Conservation (phyloP, 2,888 invertebrate genomes). For the Zaprionus lineosus region DNA sequence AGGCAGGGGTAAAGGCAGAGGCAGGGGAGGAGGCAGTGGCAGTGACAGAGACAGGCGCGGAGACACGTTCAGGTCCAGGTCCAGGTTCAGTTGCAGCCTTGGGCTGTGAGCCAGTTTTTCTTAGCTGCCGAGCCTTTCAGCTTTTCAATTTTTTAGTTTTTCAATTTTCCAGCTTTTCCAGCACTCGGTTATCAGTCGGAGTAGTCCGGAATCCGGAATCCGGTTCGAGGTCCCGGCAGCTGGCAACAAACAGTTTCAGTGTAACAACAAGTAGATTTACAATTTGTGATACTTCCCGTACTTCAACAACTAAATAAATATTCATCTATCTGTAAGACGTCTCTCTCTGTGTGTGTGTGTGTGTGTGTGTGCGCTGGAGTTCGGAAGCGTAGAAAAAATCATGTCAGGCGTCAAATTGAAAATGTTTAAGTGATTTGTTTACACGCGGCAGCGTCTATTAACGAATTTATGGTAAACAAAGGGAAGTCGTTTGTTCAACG, state of each 20-base stretch:
- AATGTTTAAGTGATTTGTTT: slow-evolving; percentile 82
- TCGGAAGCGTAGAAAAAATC: slow-evolving; percentile 61
- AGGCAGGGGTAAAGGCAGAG: slow-evolving; percentile 6
- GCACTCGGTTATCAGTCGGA: slow-evolving; percentile 35
- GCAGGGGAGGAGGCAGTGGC: background rate
- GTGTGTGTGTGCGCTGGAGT: slow-evolving; percentile 29
- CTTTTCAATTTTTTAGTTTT: slow-evolving; percentile 6
- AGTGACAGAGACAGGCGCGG: background rate
- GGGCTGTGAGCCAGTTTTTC: slow-evolving; percentile 39
- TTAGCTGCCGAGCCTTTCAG: background rate
- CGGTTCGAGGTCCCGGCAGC: slow-evolving; percentile 7
- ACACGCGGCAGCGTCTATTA: slow-evolving; percentile 79
- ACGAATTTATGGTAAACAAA: slow-evolving; percentile 79
- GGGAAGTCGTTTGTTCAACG: slow-evolving; percentile 75
- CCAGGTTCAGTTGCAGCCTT: slow-evolving; percentile 17
- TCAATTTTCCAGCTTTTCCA: no score
- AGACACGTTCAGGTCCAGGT: slow-evolving; percentile 4
- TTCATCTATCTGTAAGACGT: slow-evolving; percentile 57
- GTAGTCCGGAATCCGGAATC: background rate
- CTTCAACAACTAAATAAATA: slow-evolving; percentile 77
- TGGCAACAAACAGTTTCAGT: slow-evolving; percentile 30
- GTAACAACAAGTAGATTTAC: slow-evolving; percentile 66
- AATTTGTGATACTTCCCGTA: slow-evolving; percentile 74
- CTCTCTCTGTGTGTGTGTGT: slow-evolving; percentile 13
- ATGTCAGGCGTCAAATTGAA: slow-evolving; percentile 78